These are phyloP conservation scores for Plutella xylostella DNA, from an alignment of 2,888 invertebrate species.

Conservation along the genomic window DNA sequence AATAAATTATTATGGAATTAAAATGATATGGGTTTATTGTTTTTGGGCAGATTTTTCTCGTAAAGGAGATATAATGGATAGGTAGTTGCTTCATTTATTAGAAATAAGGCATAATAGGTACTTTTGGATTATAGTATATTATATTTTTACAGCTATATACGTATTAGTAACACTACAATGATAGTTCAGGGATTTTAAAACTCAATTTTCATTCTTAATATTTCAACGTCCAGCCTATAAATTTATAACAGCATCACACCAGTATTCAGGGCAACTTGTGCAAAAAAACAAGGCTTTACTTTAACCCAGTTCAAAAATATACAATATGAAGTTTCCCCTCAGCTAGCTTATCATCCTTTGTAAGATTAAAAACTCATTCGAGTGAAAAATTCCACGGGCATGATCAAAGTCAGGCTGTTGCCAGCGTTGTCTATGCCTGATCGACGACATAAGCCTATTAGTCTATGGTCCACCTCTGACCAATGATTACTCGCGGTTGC, in stretches of 20 bases:
- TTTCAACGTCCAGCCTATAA: too few relatives aligned
- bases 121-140: background rate
- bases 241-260: too few relatives aligned
- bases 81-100: background rate
- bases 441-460: constrained; percentile 3
- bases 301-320: too few relatives aligned
- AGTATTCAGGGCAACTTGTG: too few relatives aligned
- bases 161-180: too few relatives aligned
- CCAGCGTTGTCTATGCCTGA: constrained; percentile 3
- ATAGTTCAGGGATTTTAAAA: too few relatives aligned
- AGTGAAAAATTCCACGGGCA: background rate
- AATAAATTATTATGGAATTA: background rate
- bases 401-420: constrained; percentile 4
- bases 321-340: background rate
- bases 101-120: background rate
- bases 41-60: background rate
- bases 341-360: background rate
- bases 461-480: constrained; percentile 5
- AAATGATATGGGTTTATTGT: background rate
- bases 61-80: background rate
- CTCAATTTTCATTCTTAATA: too few relatives aligned
- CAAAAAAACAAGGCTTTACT: too few relatives aligned
- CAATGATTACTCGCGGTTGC: constrained; percentile 2
- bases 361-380: constrained; percentile 2
- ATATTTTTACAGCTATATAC: too few relatives aligned